Base-by-base conservation (phyloP, 2,888 invertebrate genomes). In the Drosophila recens region DNA sequence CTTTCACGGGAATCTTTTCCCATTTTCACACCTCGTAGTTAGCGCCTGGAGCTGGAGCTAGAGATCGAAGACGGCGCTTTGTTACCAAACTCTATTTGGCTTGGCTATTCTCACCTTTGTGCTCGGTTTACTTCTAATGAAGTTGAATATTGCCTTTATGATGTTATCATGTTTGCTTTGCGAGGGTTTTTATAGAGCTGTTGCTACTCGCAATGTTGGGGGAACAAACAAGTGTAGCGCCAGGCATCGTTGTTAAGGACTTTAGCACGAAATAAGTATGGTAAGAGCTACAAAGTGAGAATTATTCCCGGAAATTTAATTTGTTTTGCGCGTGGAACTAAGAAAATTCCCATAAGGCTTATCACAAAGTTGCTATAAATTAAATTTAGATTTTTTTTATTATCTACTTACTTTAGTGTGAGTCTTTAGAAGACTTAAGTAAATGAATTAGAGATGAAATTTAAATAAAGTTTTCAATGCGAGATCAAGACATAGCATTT, bases 51-150 rank as follows among this genome's bases (percentile, higher is more conserved):
- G 53, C 68, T 46, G 71, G 13, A 56, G 53, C 66, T 46, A 17
- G 11, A 40, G 33, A 23, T 17, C 30, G 53, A 49, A 64, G 75
- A 65, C 87, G 89, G 84, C 83, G 63, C 88, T 83, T 82, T 85
- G 86, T 85, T 85, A 73, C 27, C 59, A 40, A 49, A 30, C 62
- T 74, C 68, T 83, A 84, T 84, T 84, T 80, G 64, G 69, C 63
- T 74, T 86, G 66, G 48, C 48, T 17, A 69, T 84, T 89, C 89
- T 78, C 89, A 81, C 87, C 89, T 84, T 56, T 67, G 53, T 65
- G 67, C 74, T 87, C 75, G 74, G 67, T 59, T 87, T 72, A 84
- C 46, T 89, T 89, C 89, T 84, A 87, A 84, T 87, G 87, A 89
- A 84, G 67, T 84, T 56, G 63, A 64, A 74, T n/a, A 66, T 72